A percentile compares a stretch with the other conserved stretches of the same genome.
Conservation (phyloP, 2,797 vertebrate genomes). For the Cephalopachus bancanus region DNA sequence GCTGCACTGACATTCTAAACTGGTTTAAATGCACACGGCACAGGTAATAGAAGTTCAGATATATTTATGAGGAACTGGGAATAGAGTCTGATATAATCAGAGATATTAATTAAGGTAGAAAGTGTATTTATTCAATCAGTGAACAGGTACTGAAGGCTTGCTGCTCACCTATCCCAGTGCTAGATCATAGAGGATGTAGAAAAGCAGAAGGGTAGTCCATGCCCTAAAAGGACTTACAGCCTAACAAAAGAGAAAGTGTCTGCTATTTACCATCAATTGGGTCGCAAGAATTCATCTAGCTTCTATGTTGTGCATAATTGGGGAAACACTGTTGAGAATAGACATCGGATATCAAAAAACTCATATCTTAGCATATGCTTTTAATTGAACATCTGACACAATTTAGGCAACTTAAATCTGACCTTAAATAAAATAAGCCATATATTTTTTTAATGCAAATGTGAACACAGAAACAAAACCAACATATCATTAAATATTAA, state of each 20-base stretch:
- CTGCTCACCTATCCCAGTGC: neutral
- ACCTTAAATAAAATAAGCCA: neutral
- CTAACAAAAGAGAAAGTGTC: neutral
- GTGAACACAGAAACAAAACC: conserved; percentile 30
- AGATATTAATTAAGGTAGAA: neutral
- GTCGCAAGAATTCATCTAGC: neutral
- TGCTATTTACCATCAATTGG: neutral
- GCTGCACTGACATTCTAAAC: conserved; percentile 97
- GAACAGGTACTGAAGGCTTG: neutral
- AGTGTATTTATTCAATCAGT: neutral
- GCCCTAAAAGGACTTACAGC: neutral
- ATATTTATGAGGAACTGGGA: neutral
- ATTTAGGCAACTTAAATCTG: conserved; percentile 12
- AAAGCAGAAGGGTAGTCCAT: neutral
- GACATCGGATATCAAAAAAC: neutral
- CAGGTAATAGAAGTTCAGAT: conserved; percentile 91
- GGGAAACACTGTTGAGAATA: neutral
- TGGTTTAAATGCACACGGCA: conserved; percentile 99
- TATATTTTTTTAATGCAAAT: neutral
- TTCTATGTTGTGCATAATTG: neutral
- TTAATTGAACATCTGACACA: neutral
- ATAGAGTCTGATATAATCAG: neutral
- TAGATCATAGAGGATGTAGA: neutral
- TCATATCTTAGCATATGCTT: neutral
- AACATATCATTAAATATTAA: neutral